These are phyloP conservation scores for Protonibea diacanthus DNA, from an alignment of 2,797 vertebrate genomes.

Conservation along the genomic window DNA sequence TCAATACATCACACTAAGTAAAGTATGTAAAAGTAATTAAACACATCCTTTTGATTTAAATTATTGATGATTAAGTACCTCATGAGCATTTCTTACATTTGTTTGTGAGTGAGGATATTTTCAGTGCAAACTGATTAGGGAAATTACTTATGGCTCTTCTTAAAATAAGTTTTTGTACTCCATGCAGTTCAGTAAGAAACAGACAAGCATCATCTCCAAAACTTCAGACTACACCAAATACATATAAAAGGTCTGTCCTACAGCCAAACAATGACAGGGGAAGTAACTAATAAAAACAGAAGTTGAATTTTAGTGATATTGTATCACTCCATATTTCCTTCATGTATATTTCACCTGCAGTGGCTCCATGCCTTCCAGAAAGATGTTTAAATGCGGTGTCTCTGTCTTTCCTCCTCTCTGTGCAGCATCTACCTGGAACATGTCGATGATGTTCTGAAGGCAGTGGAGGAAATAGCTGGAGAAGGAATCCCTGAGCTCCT, in stretches of 20 bases:
- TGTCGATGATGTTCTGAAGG: slow-evolving; percentile 90
- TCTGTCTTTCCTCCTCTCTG: not conserved
- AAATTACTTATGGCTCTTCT: slow-evolving; percentile 1
- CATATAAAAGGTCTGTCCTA: no score
- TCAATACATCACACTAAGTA: not conserved
- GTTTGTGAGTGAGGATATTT: not conserved
- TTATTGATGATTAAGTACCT: not conserved
- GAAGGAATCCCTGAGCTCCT: slow-evolving; percentile 90
- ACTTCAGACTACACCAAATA: no score
- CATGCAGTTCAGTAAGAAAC: not conserved
- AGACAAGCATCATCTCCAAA: not conserved
- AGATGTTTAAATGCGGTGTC: not conserved
- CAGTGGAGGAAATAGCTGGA: slow-evolving; percentile 93
- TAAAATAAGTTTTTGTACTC: not conserved
- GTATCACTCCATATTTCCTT: no score
- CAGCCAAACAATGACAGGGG: no score
- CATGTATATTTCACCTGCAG: no score
- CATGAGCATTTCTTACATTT: not conserved
- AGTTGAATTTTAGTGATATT: no score
- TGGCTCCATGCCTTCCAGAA: no score
- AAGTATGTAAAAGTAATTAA: not conserved
- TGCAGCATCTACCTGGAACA: slow-evolving; percentile 93
- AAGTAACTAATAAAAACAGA: no score
- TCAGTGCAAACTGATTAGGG: not conserved
- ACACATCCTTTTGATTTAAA: not conserved